Conservation (phyloP, 2,888 invertebrate species). For the Xanthia icteritia region DNA sequence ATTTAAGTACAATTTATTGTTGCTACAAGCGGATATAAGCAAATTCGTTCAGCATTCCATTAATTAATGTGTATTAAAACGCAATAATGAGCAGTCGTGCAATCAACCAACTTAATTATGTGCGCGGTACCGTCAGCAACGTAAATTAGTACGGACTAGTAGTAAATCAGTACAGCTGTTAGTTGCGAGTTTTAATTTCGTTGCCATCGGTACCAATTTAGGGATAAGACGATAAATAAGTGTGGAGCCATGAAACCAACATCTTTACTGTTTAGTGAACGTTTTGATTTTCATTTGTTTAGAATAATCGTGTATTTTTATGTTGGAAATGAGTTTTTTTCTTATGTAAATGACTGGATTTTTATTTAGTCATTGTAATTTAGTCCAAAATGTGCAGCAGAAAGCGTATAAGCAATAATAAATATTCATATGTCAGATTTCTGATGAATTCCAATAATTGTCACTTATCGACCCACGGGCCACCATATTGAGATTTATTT, state of each 20-base stretch:
- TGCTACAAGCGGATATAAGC: conserved; percentile 22
- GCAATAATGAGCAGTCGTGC: conserved; percentile 17
- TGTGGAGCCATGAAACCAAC: conserved; percentile 29
- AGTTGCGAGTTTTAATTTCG: conserved; percentile 52
- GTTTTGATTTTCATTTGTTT: neutral
- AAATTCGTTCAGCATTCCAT: conserved; percentile 16
- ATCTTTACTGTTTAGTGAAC: too few species aligned
- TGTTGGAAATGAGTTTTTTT: too few species aligned
- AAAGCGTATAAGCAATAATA: neutral
- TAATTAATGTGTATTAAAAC: conserved; percentile 30
- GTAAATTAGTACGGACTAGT: conserved; percentile 22
- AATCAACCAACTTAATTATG: conserved; percentile 47
- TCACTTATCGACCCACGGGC: neutral
- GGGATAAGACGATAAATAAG: conserved; percentile 43
- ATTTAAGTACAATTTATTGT: conserved; percentile 10
- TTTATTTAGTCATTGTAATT: neutral
- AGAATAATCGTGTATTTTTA: neutral
- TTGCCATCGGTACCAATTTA: conserved; percentile 58
- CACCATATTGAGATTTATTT: neutral
- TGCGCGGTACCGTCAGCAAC: conserved; percentile 34
- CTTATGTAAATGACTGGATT: neutral
- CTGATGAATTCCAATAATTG: neutral
- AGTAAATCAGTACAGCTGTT: conserved; percentile 37
- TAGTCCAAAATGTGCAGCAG: too few species aligned
- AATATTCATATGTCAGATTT: too few species aligned